A percentile compares a stretch with the other conserved stretches of the same genome.
These are phyloP conservation scores for Drosophila limbata DNA, from an alignment of 2,888 invertebrate species.

Conservation along the genomic window DNA sequence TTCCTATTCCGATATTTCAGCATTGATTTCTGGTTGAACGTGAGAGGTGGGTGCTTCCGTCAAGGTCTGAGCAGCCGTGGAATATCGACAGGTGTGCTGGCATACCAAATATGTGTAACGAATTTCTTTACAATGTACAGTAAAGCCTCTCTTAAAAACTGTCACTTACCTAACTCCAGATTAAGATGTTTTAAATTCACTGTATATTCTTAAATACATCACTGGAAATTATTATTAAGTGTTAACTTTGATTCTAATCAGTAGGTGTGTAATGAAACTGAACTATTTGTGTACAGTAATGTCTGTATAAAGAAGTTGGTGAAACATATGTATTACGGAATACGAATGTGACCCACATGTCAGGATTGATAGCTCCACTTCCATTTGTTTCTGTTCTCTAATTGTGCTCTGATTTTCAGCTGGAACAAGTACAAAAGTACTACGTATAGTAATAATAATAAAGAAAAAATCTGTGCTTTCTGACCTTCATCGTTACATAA, in stretches of 20 bases:
- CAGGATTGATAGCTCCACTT: not conserved
- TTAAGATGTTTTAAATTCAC: not conserved
- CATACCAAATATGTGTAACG: not conserved
- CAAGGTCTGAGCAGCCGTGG: slow-evolving; percentile 24
- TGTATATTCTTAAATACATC: not conserved
- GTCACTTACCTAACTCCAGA: no score
- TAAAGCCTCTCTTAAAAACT: not conserved
- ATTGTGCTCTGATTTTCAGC: not conserved
- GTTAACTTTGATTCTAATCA: slow-evolving; percentile 11
- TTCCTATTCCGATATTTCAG: not conserved
- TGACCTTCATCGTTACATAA: not conserved
- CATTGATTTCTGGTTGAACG: slow-evolving; percentile 44
- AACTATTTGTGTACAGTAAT: not conserved
- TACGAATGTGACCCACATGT: not conserved
- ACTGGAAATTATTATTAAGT: not conserved
- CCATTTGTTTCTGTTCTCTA: not conserved
- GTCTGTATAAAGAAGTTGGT: not conserved
- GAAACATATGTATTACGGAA: not conserved
- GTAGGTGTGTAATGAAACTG: slow-evolving; percentile 2
- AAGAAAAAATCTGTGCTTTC: not conserved
- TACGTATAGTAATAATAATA: not conserved
- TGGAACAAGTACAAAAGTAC: not conserved
- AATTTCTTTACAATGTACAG: not conserved
- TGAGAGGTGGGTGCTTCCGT: not conserved
- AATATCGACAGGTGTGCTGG: slow-evolving; percentile 32